Base-by-base conservation (phyloP, 2,113 vertebrate genomes). In the Amphiprion ocellaris region DNA sequence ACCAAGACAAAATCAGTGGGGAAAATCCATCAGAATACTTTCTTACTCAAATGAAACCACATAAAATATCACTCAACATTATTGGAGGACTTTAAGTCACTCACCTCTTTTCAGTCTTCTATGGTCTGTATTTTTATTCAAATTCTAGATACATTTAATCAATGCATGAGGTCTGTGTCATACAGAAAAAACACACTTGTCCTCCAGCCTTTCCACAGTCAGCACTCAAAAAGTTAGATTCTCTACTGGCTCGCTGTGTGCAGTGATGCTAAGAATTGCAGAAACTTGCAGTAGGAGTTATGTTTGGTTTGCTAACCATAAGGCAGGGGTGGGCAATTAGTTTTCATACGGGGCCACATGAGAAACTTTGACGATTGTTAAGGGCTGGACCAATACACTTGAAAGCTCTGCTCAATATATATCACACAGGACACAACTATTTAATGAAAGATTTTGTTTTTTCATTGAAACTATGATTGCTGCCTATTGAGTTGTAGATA, bases 111-210 rank as follows among this genome's bases (percentile, higher is more conserved):
- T 33, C 49, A 59, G 21, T 26, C 2, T n/a, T 21, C 24, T 26
- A 14, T 72, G 63, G 33, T 10, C 28, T 33, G 44, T 19, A 17
- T 52, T 69, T 59, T 23, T 17, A 23, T 69, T 65, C 33, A 49
- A 23, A 81, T 41, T 3, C 1, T 39, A 21, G 54, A 44, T 78
- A 62, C 55, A 68, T 64, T 62, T 16, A 77, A 80, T 88, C 61
- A 61, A 37, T 69, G 47, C 39, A 69, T 1, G 10, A 75, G 62
- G 55, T 54, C 56, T 74, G 50, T 23, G 55, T 74, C 24, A 47
- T 47, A 41, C 58, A 74, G 59, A 44, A 46, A 77, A 71, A 71
- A 64, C 70, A 88, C 79, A 81, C 75, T 73, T 75, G 53, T 63
- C 75, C 21, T 39, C 47, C n/a, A 1, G 24, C 11, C 64, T 28